Conservation (phyloP, 2,888 invertebrate species). For the Synergus itoensis region DNA sequence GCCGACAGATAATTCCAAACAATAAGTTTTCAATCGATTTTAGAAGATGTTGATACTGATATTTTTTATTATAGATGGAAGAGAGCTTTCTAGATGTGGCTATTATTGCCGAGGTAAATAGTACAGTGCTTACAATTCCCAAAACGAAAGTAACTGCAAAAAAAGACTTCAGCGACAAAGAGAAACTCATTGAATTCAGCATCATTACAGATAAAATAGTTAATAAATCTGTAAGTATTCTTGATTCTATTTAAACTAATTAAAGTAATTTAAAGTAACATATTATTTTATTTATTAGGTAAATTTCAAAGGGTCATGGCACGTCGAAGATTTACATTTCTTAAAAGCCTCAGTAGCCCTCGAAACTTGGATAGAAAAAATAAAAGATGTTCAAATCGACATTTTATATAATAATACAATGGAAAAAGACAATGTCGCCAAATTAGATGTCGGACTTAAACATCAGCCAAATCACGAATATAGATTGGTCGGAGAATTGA, state of each 20-base stretch:
- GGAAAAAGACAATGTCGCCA: conserved; percentile 57
- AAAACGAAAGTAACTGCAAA: conserved; percentile 83
- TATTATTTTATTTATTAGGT: conserved; percentile 58
- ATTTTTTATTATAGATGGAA: conserved; percentile 79
- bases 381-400: conserved; percentile 69
- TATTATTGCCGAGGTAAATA: conserved; percentile 82
- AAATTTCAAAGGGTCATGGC: conserved; percentile 72
- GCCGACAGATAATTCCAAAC: background rate
- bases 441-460: conserved; percentile 59
- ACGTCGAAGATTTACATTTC: conserved; percentile 65
- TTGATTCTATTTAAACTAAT: conserved; percentile 4
- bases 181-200: conserved; percentile 83
- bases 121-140: conserved; percentile 83
- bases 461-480: conserved; percentile 61
- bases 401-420: conserved; percentile 65
- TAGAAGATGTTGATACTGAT: background rate
- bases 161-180: conserved; percentile 84
- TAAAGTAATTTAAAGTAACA: conserved; percentile 29
- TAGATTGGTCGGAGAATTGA: conserved; percentile 60
- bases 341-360: conserved; percentile 68
- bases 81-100: conserved; percentile 83
- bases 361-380: conserved; percentile 73
- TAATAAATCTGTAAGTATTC: conserved; percentile 56
- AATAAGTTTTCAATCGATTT: background rate
- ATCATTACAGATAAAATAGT: conserved; percentile 79